Conservation (phyloP, 2,113 vertebrate species). For the Pampusana beccarii region DNA sequence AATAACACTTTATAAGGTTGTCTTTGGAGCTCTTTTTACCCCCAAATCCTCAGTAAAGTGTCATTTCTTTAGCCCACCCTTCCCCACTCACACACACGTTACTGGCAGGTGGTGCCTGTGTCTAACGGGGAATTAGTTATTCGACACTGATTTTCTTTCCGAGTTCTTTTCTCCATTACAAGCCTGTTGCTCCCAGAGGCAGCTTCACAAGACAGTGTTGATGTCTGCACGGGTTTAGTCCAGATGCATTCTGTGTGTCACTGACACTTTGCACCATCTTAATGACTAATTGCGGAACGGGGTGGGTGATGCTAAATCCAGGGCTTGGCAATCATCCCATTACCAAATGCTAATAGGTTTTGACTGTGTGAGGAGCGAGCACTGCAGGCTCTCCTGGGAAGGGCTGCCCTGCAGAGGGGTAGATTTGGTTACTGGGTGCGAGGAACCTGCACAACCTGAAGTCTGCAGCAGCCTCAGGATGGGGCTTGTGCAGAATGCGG, state of each 20-base stretch:
- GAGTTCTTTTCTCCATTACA: not conserved
- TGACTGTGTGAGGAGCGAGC: not conserved
- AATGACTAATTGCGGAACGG: rapidly evolving
- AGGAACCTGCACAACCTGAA: too few relatives aligned
- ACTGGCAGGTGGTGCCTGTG: not conserved
- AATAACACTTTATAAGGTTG: not conserved
- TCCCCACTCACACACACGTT: not conserved
- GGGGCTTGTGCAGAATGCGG: too few relatives aligned
- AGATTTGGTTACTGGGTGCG: too few relatives aligned
- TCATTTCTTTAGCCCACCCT: not conserved
- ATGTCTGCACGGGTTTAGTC: not conserved
- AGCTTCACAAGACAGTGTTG: not conserved
- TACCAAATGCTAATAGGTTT: rapidly evolving
- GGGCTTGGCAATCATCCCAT: not conserved
- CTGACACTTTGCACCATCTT: not conserved
- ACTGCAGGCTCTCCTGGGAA: too few relatives aligned
- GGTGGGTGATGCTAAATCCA: not conserved
- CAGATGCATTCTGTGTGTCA: not conserved
- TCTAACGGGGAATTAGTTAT: not conserved
- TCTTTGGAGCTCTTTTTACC: not conserved
- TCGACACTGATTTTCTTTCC: not conserved
- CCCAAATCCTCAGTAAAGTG: not conserved
- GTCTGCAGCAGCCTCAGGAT: not conserved
- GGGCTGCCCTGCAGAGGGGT: too few relatives aligned
- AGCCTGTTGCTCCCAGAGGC: not conserved